These are phyloP conservation scores for Otolemur garnettii DNA, from an alignment of 2,113 vertebrate species.

Conservation along the genomic window DNA sequence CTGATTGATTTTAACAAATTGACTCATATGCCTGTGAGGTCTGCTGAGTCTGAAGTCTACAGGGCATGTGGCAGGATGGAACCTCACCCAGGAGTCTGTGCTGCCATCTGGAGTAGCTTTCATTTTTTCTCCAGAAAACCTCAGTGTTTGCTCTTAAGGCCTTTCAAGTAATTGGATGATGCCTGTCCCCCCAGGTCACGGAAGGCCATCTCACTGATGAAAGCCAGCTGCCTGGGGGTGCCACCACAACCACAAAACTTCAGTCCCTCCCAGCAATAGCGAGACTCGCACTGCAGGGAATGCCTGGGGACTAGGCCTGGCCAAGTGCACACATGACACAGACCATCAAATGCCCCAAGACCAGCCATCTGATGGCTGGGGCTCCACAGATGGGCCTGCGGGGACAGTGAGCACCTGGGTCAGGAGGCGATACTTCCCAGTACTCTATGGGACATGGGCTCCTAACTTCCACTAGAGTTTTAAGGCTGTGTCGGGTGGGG, in stretches of 20 bases:
- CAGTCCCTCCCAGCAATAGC: too few relatives aligned
- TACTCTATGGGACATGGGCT: background rate
- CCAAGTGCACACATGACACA: background rate
- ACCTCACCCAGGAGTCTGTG: background rate
- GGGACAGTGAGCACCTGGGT: too few relatives aligned
- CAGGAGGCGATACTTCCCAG: fast-evolving
- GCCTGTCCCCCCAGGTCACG: background rate
- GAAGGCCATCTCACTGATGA: background rate
- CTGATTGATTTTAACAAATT: background rate
- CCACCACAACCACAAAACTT: background rate
- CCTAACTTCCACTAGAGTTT: background rate
- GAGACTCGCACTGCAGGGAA: too few relatives aligned
- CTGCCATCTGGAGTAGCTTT: background rate
- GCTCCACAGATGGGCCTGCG: background rate
- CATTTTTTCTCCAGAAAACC: background rate
- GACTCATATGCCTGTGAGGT: background rate
- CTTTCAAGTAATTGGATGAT: background rate
- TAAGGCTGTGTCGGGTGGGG: too few relatives aligned
- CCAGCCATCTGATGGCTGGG: background rate
- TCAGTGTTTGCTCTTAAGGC: background rate
- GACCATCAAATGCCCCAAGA: background rate
- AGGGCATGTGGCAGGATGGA: background rate
- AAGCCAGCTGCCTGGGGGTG: background rate
- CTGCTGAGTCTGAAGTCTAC: background rate
- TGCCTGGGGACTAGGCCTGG: too few relatives aligned